Evolutionary conservation across 1,140 invertebrate species (phyloP), one percentile per base, ranked within the genome.

Genomic region (Cyrtorhinus lividipennis): DNA sequence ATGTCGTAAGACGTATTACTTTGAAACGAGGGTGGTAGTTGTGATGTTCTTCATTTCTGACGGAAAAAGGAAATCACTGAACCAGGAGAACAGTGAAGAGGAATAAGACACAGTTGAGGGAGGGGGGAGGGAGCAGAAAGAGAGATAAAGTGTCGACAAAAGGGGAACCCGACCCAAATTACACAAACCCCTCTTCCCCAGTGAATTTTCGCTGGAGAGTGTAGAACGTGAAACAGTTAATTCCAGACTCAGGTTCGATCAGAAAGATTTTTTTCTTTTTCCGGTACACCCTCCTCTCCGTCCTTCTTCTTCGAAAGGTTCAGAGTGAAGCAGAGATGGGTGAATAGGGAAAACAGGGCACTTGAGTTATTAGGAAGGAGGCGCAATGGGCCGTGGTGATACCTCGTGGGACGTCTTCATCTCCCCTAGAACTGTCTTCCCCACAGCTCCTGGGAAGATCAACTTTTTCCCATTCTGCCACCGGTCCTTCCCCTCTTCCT

Each of bases 371-470:
- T 59, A 59, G 58, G 24, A 26, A 59, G 27, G 24, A 30, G 27
- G 24, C 58, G 58, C 58, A 59, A 59, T 59, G 58, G 58, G 58
- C 24, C 58, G 26, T 59, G 58, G 24, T 30, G 58, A 59, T 59
- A 59, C 58, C 58, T 30, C 58, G 58, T 59, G 58, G 58, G 58
- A 59, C 58, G 48, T 53, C 48, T 20, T 20, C 48, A 15, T 5
- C 8, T 20, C 20, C 48, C 18, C 38, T 44, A 10, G 38, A 10
- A 8, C 38, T 22, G 8, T 53, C 48, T 5, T 8, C 48, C 48
- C 48, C 5, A 10, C 20, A 53, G 30, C 15, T 38, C 30, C 30
- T 8, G 30, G n/a, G n/a, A n/a, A 38, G 30, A 38, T 38, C 30
- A 38, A 38, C 5, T 38, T 38, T 5, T 38, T 15, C 30, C 30